Conservation (phyloP, 1,140 invertebrate species). For the Drosophila tani region DNA sequence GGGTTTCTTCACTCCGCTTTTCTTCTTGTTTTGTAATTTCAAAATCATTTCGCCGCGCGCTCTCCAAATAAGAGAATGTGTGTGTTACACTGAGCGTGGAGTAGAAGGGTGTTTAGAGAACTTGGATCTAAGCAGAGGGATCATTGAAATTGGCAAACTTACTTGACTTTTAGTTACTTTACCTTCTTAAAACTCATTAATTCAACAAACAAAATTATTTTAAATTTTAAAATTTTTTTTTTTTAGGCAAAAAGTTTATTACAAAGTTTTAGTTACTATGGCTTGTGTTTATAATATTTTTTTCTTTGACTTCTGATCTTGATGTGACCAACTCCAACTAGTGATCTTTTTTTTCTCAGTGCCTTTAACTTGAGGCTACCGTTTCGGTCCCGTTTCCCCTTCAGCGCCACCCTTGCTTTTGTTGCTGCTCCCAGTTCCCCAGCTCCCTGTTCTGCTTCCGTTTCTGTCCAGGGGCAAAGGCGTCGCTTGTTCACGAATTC, state of each 20-base stretch:
- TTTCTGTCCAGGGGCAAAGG: conserved; percentile 37
- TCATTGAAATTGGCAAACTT: not conserved
- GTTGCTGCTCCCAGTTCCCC: conserved; percentile 3
- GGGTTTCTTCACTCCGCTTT: conserved; percentile 36
- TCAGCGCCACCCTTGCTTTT: conserved; percentile 22
- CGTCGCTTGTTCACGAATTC: conserved; percentile 65
- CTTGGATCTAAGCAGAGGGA: not conserved
- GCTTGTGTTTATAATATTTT: too few species aligned
- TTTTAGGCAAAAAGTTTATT: too few species aligned
- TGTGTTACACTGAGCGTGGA: conserved; percentile 4
- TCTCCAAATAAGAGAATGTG: conserved; percentile 38
- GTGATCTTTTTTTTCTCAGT: not conserved
- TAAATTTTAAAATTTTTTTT: too few species aligned
- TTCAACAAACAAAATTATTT: too few species aligned
- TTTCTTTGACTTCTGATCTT: not conserved
- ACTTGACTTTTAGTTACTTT: too few species aligned
- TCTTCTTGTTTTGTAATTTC: conserved; percentile 75
- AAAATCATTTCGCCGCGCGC: conserved; percentile 64
- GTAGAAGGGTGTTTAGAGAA: too few species aligned
- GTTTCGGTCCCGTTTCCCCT: conserved; percentile 18
- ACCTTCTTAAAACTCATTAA: too few species aligned
- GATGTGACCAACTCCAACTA: not conserved
- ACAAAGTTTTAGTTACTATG: too few species aligned
- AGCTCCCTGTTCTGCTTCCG: conserved; percentile 18
- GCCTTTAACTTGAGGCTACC: conserved; percentile 25